A percentile compares a stretch with the other conserved stretches of the same genome.
phyloP scores from a whole-genome alignment of 2,113 vertebrate genomes.

The Cyanoliseus patagonus region DNA sequence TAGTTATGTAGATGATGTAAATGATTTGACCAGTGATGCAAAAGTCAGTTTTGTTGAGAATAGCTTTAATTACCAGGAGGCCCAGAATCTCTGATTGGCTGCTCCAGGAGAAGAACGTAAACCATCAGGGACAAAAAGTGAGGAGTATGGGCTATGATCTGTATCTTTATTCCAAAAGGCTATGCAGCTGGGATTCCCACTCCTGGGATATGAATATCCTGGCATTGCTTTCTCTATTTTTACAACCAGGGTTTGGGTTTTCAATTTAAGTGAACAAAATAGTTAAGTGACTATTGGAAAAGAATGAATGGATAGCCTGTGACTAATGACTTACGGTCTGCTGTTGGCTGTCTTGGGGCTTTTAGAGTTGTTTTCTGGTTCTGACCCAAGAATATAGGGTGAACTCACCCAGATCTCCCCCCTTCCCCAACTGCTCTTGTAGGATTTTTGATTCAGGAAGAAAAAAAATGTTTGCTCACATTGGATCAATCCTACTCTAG shows the following conservation, averaged over 20 bases:
- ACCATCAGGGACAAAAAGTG: neutral
- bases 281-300: neutral
- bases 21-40: neutral
- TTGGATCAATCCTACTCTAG: neutral
- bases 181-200: neutral
- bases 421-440: neutral
- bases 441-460: neutral
- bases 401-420: neutral
- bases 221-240: neutral
- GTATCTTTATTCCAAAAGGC: neutral
- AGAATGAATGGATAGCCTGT: conserved; percentile 1
- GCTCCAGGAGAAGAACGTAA: neutral
- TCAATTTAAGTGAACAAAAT: neutral
- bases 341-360: neutral
- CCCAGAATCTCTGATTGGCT: neutral
- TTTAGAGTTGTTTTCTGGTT: neutral
- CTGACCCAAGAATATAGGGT: neutral
- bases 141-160: neutral
- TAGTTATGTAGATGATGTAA: neutral
- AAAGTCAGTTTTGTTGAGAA: neutral
- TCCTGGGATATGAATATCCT: neutral
- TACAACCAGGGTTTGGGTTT: neutral
- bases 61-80: neutral
- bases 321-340: neutral
- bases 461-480: neutral